phyloP scores from a whole-genome alignment of 2,113 vertebrate genomes.

The Daboia siamensis region DNA sequence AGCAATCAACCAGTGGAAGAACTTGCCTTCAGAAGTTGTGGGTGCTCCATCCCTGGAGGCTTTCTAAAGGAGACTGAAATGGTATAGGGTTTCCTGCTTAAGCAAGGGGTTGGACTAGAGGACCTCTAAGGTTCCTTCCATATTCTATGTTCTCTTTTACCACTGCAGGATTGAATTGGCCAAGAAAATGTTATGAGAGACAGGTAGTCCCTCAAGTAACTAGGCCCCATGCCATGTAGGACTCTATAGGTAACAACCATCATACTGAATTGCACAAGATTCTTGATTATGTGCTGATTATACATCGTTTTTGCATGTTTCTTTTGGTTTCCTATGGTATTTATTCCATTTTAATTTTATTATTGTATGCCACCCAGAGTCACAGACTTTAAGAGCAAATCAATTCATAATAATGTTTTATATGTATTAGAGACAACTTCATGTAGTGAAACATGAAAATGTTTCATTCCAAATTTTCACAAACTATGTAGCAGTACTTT shows the following conservation, averaged over 20 bases:
- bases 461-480: neutral
- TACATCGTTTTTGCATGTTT: neutral
- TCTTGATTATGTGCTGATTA: neutral
- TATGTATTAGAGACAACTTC: slow-evolving; percentile 3
- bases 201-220: neutral
- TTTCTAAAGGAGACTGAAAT: neutral
- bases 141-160: too few species aligned
- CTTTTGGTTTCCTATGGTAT: neutral
- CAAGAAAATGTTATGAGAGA: neutral
- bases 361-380: neutral
- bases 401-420: neutral
- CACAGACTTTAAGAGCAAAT: neutral
- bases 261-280: neutral
- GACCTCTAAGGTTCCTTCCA: too few species aligned
- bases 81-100: neutral
- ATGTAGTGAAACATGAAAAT: neutral
- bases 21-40: neutral
- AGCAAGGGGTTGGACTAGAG: neutral
- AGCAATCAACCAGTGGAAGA: neutral
- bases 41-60: neutral
- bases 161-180: neutral
- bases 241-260: neutral
- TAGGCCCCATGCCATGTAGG: neutral
- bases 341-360: neutral
- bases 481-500: neutral